Conservation (phyloP, 2,113 vertebrate species). For the Nibea albiflora region DNA sequence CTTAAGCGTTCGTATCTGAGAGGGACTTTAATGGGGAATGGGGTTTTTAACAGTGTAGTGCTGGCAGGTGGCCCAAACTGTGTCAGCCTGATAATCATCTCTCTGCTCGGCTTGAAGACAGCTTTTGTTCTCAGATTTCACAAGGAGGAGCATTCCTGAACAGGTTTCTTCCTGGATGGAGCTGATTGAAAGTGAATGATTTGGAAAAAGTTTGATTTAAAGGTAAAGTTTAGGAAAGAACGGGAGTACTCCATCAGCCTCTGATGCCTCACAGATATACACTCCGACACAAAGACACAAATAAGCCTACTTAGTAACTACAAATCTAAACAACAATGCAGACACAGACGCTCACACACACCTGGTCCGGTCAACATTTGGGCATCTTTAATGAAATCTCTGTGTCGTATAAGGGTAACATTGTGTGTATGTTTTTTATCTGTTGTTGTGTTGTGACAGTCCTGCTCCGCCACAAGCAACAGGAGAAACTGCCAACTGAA, state of each 20-base stretch:
- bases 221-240: constrained; percentile 40
- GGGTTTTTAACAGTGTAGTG: constrained; percentile 79
- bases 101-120: constrained; percentile 61
- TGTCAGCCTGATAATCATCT: constrained; percentile 81
- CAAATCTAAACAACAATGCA: constrained; percentile 2
- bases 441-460: constrained; percentile 25
- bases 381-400: constrained; percentile 53
- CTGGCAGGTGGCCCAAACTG: constrained; percentile 79
- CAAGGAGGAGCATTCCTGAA: constrained; percentile 48
- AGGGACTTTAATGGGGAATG: constrained; percentile 76
- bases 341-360: constrained; percentile 32
- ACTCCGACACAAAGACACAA: constrained; percentile 1
- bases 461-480: constrained; percentile 14
- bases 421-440: constrained; percentile 35
- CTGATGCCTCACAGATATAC: neutral
- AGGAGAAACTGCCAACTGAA: neutral
- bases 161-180: constrained; percentile 55
- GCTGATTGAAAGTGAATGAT: constrained; percentile 68
- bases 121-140: constrained; percentile 75
- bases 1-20: constrained; percentile 67
- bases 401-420: neutral
- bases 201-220: constrained; percentile 47
- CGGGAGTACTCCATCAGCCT: neutral
- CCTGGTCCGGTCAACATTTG: constrained; percentile 32
- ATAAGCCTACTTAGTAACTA: neutral